Evolutionary conservation across 1,140 invertebrate genomes (phyloP).

Genomic region (Euglossa dilemma): DNA sequence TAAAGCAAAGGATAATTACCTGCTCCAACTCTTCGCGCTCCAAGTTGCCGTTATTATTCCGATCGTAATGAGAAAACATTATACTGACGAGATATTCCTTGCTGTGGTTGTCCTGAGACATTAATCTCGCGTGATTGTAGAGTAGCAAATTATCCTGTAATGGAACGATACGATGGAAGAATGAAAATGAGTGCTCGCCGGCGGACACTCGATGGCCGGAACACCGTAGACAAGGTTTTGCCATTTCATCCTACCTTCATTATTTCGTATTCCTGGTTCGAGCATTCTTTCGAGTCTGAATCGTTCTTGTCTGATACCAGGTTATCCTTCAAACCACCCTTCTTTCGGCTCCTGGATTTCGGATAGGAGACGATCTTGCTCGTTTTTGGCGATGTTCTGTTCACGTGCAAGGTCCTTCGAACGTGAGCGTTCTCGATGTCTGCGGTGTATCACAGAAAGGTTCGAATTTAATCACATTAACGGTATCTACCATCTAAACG

Average conservation of each 20-base stretch:
- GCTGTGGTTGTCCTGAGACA: slow-evolving; percentile 85
- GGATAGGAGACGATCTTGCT: slow-evolving; percentile 61
- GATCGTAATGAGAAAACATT: slow-evolving; percentile 91
- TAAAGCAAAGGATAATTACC: slow-evolving; percentile 74
- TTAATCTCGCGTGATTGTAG: slow-evolving; percentile 88
- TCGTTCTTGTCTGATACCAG: slow-evolving; percentile 69
- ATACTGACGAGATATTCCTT: slow-evolving; percentile 89
- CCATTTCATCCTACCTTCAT: slow-evolving; percentile 84
- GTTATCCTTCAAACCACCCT: slow-evolving; percentile 70
- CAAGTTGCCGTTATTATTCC: slow-evolving; percentile 87
- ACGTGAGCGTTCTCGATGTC: slow-evolving; percentile 43
- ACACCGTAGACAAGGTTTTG: too few species aligned
- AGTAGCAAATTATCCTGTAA: slow-evolving; percentile 88
- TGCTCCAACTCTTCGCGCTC: slow-evolving; percentile 87
- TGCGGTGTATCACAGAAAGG: slow-evolving; percentile 4
- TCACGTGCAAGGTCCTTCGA: slow-evolving; percentile 28
- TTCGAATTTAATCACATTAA: background rate
- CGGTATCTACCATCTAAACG: background rate
- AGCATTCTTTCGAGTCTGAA: slow-evolving; percentile 82
- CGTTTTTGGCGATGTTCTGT: slow-evolving; percentile 39
- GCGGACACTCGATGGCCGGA: too few species aligned
- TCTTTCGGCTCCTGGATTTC: slow-evolving; percentile 60
- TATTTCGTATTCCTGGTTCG: slow-evolving; percentile 88
- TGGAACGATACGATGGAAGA: slow-evolving; percentile 47
- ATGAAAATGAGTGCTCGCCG: background rate